Evolutionary conservation across 2,797 vertebrate genomes (phyloP), one percentile per base, ranked within the genome.

Genomic region (Crax fasciolata): DNA sequence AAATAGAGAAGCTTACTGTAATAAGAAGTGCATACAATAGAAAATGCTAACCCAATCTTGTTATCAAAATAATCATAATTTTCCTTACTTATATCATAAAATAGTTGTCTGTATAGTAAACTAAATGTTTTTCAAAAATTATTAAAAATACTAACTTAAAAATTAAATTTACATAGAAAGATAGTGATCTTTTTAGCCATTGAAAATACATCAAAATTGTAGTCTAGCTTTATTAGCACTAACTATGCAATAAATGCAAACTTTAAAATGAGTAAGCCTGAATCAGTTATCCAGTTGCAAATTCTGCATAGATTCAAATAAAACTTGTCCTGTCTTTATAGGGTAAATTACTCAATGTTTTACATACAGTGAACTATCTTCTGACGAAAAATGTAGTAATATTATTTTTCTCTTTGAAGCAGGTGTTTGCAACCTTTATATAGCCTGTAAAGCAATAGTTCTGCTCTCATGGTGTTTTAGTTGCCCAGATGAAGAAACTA

Each of bases 191-290:
- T 85, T 86, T 87, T 39, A 94, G 88, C 84, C 38, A n/a, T 30
- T 81, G 55, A 97, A 96, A 96, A 92, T 95, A n/a, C 18, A 10
- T 71, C 79, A 95, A 82, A 97, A 84, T 80, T 93, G 54, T 84
- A 87, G 75, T 80, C 39, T 94, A 91, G 32, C 7, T 89, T 84
- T 94, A 52, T 59, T 76, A 97, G 16, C 4, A 41, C 35, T 87
- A 90, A 93, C 85, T 57, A 43, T 32, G 83, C 21, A 91, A 89
- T 95, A 94, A 89, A 93, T 91, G 43, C 15, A 84, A 94, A 92
- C 86, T 97, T 96, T 90, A 68, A 92, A 92, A 91, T 71, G 43
- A 38, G 27, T 30, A 38, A 24, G 61, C 23, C 27, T 83, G 28
- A 87, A 66, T 6, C 11, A 63, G 7, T 24, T 67, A 17, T 52